Conservation (phyloP, 2,797 vertebrate species). For the Lithobates sylvaticus region DNA sequence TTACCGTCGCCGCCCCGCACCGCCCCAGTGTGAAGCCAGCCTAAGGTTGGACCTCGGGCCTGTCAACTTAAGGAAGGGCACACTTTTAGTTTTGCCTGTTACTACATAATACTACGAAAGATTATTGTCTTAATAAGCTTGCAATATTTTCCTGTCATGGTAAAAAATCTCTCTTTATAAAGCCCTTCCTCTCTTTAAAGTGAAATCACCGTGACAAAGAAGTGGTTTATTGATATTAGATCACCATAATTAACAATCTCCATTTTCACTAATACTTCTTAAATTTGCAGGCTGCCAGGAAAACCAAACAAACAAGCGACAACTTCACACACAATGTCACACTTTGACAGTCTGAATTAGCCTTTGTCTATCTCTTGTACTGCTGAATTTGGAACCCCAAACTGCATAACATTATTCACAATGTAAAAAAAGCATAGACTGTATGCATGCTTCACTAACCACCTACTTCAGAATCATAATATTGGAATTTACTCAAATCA, state of each 20-base stretch:
- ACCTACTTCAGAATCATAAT: constrained; percentile 75
- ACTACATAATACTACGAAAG: neutral
- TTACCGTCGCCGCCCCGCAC: too few relatives aligned
- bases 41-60: too few relatives aligned
- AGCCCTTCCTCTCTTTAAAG: neutral
- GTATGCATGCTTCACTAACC: constrained; percentile 65
- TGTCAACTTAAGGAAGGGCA: too few relatives aligned
- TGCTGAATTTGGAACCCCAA: constrained; percentile 66
- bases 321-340: constrained; percentile 75
- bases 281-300: constrained; percentile 69
- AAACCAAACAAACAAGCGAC: constrained; percentile 73
- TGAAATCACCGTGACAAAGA: constrained; percentile 1
- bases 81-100: neutral
- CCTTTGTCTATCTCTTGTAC: constrained; percentile 69
- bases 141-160: neutral
- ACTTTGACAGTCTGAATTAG: constrained; percentile 72
- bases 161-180: neutral
- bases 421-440: constrained; percentile 68
- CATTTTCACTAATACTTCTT: constrained; percentile 69
- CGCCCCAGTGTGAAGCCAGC: too few relatives aligned
- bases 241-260: constrained; percentile 38
- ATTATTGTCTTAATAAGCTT: neutral
- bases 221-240: constrained; percentile 22
- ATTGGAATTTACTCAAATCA: constrained; percentile 74
- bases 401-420: constrained; percentile 77